A percentile compares a stretch with the other conserved stretches of the same genome.
These are phyloP conservation scores for Nipponacmea schrenckii DNA, from an alignment of 2,888 invertebrate genomes.

Conservation along the genomic window DNA sequence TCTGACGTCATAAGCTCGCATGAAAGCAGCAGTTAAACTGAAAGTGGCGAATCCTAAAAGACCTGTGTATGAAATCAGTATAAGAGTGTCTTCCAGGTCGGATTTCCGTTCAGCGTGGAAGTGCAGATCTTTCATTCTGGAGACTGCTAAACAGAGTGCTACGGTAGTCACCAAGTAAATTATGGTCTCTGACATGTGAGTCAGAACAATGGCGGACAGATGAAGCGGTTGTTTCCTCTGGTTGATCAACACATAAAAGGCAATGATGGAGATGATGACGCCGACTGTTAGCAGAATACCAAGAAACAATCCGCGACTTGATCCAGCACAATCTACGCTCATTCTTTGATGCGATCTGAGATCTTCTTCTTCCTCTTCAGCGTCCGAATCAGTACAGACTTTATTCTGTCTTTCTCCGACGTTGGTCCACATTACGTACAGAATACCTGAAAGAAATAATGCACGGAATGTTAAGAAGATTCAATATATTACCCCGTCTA, in stretches of 20 bases:
- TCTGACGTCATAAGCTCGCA: conserved; percentile 81
- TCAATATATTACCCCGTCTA: too few species aligned
- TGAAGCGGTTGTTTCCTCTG: conserved; percentile 75
- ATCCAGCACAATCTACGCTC: conserved; percentile 85
- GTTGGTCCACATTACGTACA: conserved; percentile 94
- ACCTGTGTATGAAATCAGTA: conserved; percentile 91
- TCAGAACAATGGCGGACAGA: conserved; percentile 87
- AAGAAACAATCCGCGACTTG: conserved; percentile 84
- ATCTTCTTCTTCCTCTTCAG: conserved; percentile 27
- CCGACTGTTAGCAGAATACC: conserved; percentile 36
- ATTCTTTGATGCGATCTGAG: conserved; percentile 33
- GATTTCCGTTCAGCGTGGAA: conserved; percentile 36
- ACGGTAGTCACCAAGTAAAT: conserved; percentile 87
- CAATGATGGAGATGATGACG: conserved; percentile 71
- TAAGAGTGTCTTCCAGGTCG: conserved; percentile 70
- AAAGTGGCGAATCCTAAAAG: conserved; percentile 92
- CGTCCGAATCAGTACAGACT: conserved; percentile 15
- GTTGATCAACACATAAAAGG: conserved; percentile 90
- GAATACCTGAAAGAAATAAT: conserved; percentile 73
- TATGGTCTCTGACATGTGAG: conserved; percentile 87
- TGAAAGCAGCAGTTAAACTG: conserved; percentile 86
- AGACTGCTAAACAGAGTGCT: conserved; percentile 89
- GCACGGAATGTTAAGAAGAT: too few species aligned
- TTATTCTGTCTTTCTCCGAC: conserved; percentile 70
- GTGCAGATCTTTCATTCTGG: conserved; percentile 74